Conservation (phyloP, 2,797 vertebrate genomes). For the Eulemur albifrons region DNA sequence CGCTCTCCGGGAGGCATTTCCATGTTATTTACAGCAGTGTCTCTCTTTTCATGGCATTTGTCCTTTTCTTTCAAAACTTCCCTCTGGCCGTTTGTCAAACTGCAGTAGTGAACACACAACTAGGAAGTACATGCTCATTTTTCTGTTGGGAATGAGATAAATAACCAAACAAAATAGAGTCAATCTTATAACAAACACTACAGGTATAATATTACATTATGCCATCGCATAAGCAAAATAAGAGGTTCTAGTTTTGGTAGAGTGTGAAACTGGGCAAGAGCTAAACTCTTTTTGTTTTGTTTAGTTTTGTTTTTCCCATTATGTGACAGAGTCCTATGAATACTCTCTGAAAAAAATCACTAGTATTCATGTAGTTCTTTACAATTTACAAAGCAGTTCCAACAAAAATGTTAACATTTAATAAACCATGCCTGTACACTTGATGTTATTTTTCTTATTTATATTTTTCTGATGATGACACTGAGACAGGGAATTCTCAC, state of each 20-base stretch:
- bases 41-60: conserved; percentile 42
- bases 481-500: not conserved
- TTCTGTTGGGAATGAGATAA: conserved; percentile 37
- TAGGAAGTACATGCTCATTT: conserved; percentile 30
- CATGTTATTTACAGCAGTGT: conserved; percentile 45
- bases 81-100: conserved; percentile 44
- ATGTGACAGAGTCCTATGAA: not conserved
- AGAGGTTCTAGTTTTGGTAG: not conserved
- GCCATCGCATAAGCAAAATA: not conserved
- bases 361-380: not conserved
- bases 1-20: conserved; percentile 56
- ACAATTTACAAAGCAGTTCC: not conserved
- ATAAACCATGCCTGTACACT: not conserved
- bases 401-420: not conserved
- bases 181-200: not conserved
- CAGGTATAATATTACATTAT: not conserved
- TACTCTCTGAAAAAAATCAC: not conserved
- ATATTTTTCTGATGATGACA: not conserved
- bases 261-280: not conserved
- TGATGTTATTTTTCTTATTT: not conserved
- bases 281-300: not conserved
- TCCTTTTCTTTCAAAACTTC: conserved; percentile 65
- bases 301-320: not conserved
- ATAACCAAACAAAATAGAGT: conserved; percentile 64
- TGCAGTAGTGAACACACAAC: conserved; percentile 53